These are phyloP conservation scores for Sylvilagus bachmani DNA, from an alignment of 2,113 vertebrate species.

Conservation along the genomic window DNA sequence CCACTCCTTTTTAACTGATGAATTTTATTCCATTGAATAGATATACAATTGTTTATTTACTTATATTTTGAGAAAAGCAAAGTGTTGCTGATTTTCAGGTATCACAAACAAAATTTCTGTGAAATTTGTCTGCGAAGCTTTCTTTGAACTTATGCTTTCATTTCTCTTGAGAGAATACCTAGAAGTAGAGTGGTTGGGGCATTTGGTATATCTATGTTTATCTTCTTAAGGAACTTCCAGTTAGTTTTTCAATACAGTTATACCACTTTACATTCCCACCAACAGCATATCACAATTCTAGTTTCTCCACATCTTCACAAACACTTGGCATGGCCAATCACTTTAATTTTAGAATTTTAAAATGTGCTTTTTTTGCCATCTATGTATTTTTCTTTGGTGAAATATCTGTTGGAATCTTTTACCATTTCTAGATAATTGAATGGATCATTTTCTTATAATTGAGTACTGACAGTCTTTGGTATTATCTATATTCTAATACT, in stretches of 20 bases:
- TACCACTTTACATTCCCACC: background rate
- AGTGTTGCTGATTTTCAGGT: background rate
- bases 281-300: background rate
- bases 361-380: background rate
- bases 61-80: conserved; percentile 44
- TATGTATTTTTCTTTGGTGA: background rate
- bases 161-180: conserved; percentile 33
- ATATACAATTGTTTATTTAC: background rate
- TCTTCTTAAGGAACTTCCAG: background rate
- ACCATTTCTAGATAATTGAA: background rate
- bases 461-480: background rate
- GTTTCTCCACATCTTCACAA: background rate
- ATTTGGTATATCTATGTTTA: conserved; percentile 53
- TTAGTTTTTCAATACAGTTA: background rate
- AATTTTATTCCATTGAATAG: background rate
- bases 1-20: background rate
- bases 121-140: background rate
- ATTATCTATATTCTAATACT: background rate
- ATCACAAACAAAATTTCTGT: background rate
- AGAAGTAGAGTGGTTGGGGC: background rate
- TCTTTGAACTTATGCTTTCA: background rate
- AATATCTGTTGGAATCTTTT: background rate
- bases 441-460: background rate
- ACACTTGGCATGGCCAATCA: background rate
- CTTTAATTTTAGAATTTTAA: conserved; percentile 29